Base-by-base conservation (phyloP, 1,140 invertebrate genomes). In the Liolophura sinensis region DNA sequence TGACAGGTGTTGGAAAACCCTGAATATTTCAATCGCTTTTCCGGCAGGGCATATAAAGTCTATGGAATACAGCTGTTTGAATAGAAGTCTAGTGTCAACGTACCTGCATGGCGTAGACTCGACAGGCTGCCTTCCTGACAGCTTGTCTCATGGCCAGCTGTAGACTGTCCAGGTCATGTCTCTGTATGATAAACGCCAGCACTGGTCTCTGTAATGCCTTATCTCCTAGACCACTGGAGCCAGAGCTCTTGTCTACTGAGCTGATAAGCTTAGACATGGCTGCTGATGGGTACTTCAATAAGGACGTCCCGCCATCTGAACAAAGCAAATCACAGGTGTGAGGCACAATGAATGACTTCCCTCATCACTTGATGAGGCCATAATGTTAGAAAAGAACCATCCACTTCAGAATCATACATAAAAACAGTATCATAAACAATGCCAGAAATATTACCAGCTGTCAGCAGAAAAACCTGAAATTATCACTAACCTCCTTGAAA, bases 121-220 rank as follows among this genome's bases (percentile, higher is more conserved):
- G 86, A 78, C 92, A 95, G 0, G 93, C 90, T 11, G 93, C 91
- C 75, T 93, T 92, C 60, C 93, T 85, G 1, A 96, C 79, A 0
- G 93, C 91, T 68, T 93, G 90, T 67, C 90, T 90, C 91, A 96
- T 94, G n/a, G 91, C 90, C 15, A 91, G 84, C 71, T 92, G 90
- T 9, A 96, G 76, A 25, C 90, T 88, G 27, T 92, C 89, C 20
- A 96, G 85, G 79, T 96, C 92, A 76, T 96, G 93, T 64, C 92
- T 89, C 74, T 95, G 92, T 14, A 93, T 87, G 20, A 95, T 89
- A 75, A 97, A 96, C 1, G 89, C 85, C 87, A 96, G 90, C 0
- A 94, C 91, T 0, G 88, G 87, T 50, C 87, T 75, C 50, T 75
- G 75, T 50, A 81, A 68, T 69, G 80, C 73, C 60, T 75, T 67